Base-by-base conservation (phyloP, 1,140 invertebrate species). In the Lucilia sericata region DNA sequence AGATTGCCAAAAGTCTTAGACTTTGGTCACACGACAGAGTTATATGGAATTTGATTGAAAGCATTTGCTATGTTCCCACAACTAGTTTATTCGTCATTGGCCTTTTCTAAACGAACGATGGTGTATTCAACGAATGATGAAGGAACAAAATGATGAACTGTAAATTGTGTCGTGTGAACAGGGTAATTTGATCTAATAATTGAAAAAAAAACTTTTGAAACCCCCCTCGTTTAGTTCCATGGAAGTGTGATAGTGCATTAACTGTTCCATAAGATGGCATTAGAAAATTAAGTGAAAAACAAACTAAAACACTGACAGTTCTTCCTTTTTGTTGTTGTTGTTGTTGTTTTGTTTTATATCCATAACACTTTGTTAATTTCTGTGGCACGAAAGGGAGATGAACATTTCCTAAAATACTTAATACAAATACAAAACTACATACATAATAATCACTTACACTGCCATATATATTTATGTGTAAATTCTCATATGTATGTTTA, bases 221-320 rank as follows among this genome's bases (percentile, higher is more conserved):
- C 51, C 12, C 4, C 1, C 12, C 17, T 55, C 51, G 51, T 17
- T 14, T 49, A 14, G 49, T 17, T 17, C 0, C 5, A 0, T 55
- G 14, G 51, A 2, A 55, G 51, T 55, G 13, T 55, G 51, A 55
- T 42, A 10, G 17, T 55, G 51, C 51, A 55, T 70, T 70, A 70
- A 70, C 65, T 21, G 65, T 70, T 17, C 65, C 5, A 19, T 70
- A 8, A 25, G 21, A 25, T 70, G 65, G 65, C 65, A 70, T 70
- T 70, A 70, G 65, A 25, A 70, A 70, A 70, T 21, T 10, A 70
- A 70, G 7, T 70, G 65, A 19, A 70, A 70, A 21, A 21, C 65
- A 70, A 70, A 70, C n/a, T 4, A 21, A 70, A 21, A 70, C 7
- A 70, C 65, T 70, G 65, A 25, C 65, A 70, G 65, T 70, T 70